Evolutionary conservation across 2,797 vertebrate species (phyloP).

Genomic region (Thalassophryne amazonica): DNA sequence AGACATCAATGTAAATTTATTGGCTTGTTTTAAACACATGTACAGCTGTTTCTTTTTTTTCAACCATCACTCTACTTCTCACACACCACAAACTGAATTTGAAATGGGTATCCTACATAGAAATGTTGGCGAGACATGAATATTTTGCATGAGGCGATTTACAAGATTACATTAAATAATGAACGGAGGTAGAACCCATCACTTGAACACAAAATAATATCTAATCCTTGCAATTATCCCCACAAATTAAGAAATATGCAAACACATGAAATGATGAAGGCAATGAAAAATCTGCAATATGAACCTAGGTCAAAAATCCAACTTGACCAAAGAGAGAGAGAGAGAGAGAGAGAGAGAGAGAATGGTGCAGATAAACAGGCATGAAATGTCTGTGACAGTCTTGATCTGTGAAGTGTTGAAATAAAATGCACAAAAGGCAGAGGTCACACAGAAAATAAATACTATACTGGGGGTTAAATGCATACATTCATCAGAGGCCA

Average conservation of each 20-base stretch:
- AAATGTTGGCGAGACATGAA: slow-evolving; percentile 40
- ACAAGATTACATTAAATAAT: slow-evolving; percentile 30
- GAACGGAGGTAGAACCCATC: slow-evolving; percentile 54
- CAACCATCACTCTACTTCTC: slow-evolving; percentile 47
- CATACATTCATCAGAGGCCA: slow-evolving; percentile 50
- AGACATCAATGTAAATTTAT: slow-evolving; percentile 82
- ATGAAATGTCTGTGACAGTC: slow-evolving; percentile 13
- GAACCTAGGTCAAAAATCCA: slow-evolving; percentile 20
- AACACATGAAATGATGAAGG: slow-evolving; percentile 11
- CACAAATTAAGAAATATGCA: slow-evolving; percentile 21
- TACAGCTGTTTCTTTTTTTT: slow-evolving; percentile 58
- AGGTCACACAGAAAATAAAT: slow-evolving; percentile 32
- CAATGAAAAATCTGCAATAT: slow-evolving; percentile 20
- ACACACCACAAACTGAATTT: slow-evolving; percentile 37
- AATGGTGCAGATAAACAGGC: slow-evolving; percentile 29
- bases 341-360: no score
- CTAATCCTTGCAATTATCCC: slow-evolving; percentile 21
- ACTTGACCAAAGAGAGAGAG: slow-evolving; percentile 19
- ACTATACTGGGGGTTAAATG: slow-evolving; percentile 41
- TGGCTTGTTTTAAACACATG: slow-evolving; percentile 75
- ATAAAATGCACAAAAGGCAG: slow-evolving; percentile 37
- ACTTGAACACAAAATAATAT: slow-evolving; percentile 46
- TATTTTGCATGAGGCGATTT: slow-evolving; percentile 31
- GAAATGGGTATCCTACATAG: slow-evolving; percentile 39
- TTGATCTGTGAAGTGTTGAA: slow-evolving; percentile 14